These are phyloP conservation scores for Drosophila chauvacae DNA, from an alignment of 1,140 invertebrate species.

Conservation along the genomic window DNA sequence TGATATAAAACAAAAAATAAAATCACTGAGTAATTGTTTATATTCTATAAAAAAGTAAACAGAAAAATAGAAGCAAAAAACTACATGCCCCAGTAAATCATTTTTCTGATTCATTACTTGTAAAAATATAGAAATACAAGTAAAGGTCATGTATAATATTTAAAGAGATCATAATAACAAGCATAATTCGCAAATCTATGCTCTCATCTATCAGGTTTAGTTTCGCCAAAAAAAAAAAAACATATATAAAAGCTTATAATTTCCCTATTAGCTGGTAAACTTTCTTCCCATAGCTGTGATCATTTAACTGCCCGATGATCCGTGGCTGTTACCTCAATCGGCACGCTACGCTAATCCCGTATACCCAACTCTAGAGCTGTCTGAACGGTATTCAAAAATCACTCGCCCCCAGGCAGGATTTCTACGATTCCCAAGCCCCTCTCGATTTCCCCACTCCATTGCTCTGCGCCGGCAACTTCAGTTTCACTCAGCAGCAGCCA, in stretches of 20 bases:
- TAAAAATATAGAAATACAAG: background rate
- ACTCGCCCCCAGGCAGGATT: slow-evolving; percentile 54
- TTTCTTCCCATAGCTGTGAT: slow-evolving; percentile 1
- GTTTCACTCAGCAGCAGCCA: slow-evolving; percentile 57
- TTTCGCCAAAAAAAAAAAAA: too few species aligned
- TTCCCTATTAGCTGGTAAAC: background rate
- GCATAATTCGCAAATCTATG: too few species aligned
- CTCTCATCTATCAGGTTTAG: too few species aligned
- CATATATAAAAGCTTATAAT: background rate
- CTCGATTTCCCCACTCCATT: slow-evolving; percentile 14
- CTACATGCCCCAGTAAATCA: background rate
- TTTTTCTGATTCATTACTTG: background rate
- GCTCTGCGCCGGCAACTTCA: slow-evolving; percentile 41
- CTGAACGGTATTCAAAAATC: slow-evolving; percentile 53
- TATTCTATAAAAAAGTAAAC: background rate
- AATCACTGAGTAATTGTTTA: background rate
- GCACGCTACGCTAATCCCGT: slow-evolving; percentile 16
- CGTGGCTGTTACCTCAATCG: slow-evolving; percentile 7
- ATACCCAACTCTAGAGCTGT: slow-evolving; percentile 18
- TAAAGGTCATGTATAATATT: background rate
- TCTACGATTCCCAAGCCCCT: slow-evolving; percentile 22
- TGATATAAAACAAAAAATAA: background rate
- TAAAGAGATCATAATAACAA: background rate
- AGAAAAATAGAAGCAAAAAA: too few species aligned
- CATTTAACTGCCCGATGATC: slow-evolving; percentile 3